Conservation (phyloP, 2,113 vertebrate species). For the Alces alces region DNA sequence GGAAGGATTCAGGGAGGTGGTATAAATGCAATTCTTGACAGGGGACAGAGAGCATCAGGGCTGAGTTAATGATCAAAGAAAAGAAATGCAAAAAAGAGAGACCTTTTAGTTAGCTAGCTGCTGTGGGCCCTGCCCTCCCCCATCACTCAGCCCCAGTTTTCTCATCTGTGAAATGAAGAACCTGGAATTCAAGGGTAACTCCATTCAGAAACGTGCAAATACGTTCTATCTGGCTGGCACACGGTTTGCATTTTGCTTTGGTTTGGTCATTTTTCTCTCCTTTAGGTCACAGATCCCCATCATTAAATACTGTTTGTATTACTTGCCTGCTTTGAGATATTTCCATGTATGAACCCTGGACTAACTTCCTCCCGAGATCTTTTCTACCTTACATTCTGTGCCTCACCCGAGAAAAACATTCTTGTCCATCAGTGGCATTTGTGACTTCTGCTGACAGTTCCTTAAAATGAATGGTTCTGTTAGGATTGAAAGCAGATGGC, state of each 20-base stretch:
- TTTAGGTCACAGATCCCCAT: neutral
- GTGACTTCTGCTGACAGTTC: neutral
- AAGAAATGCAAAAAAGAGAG: neutral
- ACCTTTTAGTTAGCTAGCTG: neutral
- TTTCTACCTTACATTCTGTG: neutral
- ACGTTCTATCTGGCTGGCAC: neutral
- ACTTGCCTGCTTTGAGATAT: neutral
- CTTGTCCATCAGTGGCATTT: neutral
- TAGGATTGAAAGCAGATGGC: neutral
- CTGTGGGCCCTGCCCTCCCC: no score
- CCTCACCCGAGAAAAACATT: neutral
- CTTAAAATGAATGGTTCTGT: neutral
- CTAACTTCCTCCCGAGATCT: neutral
- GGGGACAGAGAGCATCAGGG: neutral
- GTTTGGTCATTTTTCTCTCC: neutral
- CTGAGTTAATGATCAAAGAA: neutral
- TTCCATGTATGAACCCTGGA: neutral
- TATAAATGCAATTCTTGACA: neutral
- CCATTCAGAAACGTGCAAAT: neutral
- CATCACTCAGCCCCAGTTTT: neutral
- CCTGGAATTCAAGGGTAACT: neutral
- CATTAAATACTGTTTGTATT: neutral
- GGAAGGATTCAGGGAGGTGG: neutral
- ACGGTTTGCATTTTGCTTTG: neutral
- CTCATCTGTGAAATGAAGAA: neutral